Conservation (phyloP, 2,888 invertebrate species). For the Bruchidius siliquastri region DNA sequence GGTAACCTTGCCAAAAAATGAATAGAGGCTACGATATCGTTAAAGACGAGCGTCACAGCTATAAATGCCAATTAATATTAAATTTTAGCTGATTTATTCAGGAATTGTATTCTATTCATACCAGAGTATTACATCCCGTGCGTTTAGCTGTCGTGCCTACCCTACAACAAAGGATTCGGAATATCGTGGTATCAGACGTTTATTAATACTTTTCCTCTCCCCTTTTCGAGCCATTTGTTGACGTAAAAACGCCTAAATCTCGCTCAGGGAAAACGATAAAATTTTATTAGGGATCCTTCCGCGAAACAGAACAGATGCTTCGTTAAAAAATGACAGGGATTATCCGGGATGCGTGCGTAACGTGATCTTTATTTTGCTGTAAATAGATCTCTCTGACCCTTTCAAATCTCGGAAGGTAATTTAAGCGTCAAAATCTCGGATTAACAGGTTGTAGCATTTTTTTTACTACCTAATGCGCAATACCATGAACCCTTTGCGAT, state of each 20-base stretch:
- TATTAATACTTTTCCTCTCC: not conserved
- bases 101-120: not conserved
- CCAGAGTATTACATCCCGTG: not conserved
- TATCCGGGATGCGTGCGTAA: not conserved
- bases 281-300: not conserved
- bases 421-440: too few relatives aligned
- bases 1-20: too few relatives aligned
- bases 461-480: too few relatives aligned
- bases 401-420: too few relatives aligned
- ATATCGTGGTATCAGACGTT: not conserved
- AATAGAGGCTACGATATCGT: too few relatives aligned
- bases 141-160: not conserved
- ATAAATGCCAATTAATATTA: too few relatives aligned
- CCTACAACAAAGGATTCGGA: not conserved
- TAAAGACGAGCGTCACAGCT: too few relatives aligned
- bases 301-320: not conserved
- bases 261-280: not conserved
- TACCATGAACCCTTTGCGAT: too few relatives aligned
- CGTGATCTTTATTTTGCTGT: not conserved
- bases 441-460: too few relatives aligned
- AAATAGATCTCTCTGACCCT: not conserved
- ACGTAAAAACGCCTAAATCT: not conserved
- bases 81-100: too few relatives aligned
- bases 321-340: not conserved
- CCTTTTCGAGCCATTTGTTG: not conserved